Percentiles rank a stretch among this genome's conserved stretches.
These are phyloP conservation scores for Oxyteleia sp. DNA, from an alignment of 2,888 invertebrate genomes.

Conservation along the genomic window DNA sequence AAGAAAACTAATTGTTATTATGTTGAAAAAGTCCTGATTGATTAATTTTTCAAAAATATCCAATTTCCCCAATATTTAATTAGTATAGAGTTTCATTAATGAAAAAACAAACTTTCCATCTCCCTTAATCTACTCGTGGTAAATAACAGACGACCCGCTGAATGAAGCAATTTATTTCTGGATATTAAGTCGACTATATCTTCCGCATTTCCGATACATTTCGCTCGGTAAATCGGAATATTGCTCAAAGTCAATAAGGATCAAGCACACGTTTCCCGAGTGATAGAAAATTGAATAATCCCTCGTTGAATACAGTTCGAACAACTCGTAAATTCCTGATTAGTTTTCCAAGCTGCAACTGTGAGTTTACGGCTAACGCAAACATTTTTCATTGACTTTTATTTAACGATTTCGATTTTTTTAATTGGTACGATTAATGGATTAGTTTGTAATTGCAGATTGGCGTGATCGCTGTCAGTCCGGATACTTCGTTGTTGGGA, in stretches of 20 bases:
- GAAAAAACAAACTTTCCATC: too few relatives aligned
- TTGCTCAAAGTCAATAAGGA: constrained; percentile 57
- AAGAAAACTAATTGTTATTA: too few relatives aligned
- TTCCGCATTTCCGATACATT: constrained; percentile 45
- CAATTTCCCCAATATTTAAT: too few relatives aligned
- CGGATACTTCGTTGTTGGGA: too few relatives aligned
- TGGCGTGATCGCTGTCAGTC: too few relatives aligned
- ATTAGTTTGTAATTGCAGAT: neutral
- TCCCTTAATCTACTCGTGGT: too few relatives aligned
- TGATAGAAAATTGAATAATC: constrained; percentile 60
- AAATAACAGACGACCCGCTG: too few relatives aligned
- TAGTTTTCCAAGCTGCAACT: constrained; percentile 22
- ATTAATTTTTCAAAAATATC: too few relatives aligned
- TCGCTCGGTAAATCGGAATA: constrained; percentile 39
- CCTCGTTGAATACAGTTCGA: constrained; percentile 35
- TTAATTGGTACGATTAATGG: neutral
- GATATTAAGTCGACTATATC: constrained; percentile 33
- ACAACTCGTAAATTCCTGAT: constrained; percentile 24
- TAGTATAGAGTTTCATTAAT: too few relatives aligned
- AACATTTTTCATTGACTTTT: constrained; percentile 2
- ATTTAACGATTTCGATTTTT: neutral
- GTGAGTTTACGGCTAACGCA: neutral
- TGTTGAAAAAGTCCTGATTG: too few relatives aligned
- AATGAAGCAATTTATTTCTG: neutral
- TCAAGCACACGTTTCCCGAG: constrained; percentile 27